These are phyloP conservation scores for Iphiclides podalirius DNA, from an alignment of 2,888 invertebrate species.

Conservation along the genomic window DNA sequence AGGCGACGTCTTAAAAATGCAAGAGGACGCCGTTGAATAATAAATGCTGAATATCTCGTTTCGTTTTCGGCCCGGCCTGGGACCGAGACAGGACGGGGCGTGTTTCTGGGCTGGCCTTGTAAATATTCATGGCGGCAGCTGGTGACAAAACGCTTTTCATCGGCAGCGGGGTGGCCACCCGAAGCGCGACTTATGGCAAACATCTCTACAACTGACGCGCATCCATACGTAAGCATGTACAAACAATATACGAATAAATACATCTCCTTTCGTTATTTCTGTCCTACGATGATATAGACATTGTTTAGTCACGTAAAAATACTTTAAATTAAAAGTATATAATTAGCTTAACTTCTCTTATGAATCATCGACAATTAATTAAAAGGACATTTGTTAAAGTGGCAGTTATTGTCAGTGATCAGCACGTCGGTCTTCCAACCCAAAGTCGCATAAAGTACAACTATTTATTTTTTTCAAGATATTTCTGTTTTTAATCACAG, in stretches of 20 bases:
- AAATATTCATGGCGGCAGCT: conserved; percentile 67
- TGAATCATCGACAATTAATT: no score
- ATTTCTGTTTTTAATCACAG: no score
- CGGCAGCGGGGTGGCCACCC: conserved; percentile 55
- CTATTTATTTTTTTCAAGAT: no score
- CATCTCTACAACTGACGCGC: conserved; percentile 46
- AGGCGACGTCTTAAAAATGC: conserved; percentile 29
- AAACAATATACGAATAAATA: conserved; percentile 19
- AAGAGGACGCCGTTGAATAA: conserved; percentile 30
- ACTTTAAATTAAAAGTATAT: no score
- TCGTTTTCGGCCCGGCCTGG: conserved; percentile 33
- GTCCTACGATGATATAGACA: background rate
- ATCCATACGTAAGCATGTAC: conserved; percentile 40
- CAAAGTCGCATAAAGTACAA: no score
- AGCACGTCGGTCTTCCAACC: no score
- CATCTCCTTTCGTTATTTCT: conserved; percentile 6
- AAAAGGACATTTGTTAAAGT: no score
- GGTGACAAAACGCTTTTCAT: conserved; percentile 65
- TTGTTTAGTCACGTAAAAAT: no score
- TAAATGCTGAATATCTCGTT: conserved; percentile 33
- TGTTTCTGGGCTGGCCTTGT: conserved; percentile 49
- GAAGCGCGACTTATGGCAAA: conserved; percentile 61
- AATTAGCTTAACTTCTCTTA: no score
- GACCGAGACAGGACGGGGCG: conserved; percentile 41
- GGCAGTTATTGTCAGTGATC: no score